Evolutionary conservation across 1,140 invertebrate genomes (phyloP), one percentile per base, ranked within the genome.

Genomic region (Aphis craccivora): DNA sequence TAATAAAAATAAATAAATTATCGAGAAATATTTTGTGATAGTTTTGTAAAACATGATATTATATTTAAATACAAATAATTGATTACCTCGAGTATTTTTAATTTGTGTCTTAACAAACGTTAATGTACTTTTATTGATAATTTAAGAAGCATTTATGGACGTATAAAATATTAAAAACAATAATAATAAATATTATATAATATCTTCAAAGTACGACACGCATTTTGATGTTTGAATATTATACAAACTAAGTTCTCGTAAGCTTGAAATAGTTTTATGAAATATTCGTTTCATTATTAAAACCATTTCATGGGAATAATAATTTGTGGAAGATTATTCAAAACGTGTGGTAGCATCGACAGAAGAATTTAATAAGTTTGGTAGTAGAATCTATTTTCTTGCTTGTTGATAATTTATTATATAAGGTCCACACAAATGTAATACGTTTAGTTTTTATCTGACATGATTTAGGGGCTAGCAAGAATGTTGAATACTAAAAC

Each of bases 351-450:
- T 91, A 35, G 90, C 55, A 83, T 91, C 60, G 43, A 83, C 90
- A 48, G n/a, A 91, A 91, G 60, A 91, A 91, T 91, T 91, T 91
- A 91, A 67, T 91, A 91, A 91, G 90, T 91, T 91, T 45, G 37
- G 90, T 91, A 67, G 53, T 60, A 60, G 37, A 67, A 91, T 76
- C 90, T 91, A 76, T 76, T 89, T 88, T 53, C 87, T 89, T 53
- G 87, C 48, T 53, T 37, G 60, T 40, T 43, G 6, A 35, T 91
- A 91, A 91, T 91, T 91, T 91, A 91, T 91, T 91, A 91, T 89
- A 88, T 40, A n/a, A 91, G 37, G 43, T 91, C 67, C 60, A 76
- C 67, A 83, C 67, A 23, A 76, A 91, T 40, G 30, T 51, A 37
- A 45, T 83, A 81, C n/a, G 90, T 91, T 91, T 60, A 25, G 40